phyloP scores from a whole-genome alignment of 1,140 invertebrate genomes.

The Saccostrea echinata region DNA sequence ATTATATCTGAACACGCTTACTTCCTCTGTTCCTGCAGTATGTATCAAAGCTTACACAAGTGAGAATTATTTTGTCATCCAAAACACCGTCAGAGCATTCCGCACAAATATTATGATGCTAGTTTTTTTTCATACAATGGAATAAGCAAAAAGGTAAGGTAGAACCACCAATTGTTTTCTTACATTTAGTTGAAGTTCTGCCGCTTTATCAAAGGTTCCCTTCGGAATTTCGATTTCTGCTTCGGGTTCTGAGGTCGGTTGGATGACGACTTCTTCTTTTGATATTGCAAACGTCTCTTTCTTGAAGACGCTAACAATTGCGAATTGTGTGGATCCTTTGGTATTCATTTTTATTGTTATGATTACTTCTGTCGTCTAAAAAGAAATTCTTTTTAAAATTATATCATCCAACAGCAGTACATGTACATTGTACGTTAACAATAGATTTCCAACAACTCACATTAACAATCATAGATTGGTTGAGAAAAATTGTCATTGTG shows the following conservation, averaged over 20 bases:
- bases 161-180: background rate
- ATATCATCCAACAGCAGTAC: too few relatives aligned
- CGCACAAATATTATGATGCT: too few relatives aligned
- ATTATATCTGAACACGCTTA: too few relatives aligned
- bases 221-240: conserved; percentile 51
- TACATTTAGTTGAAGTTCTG: conserved; percentile 47
- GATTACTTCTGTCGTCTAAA: conserved; percentile 32
- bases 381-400: background rate
- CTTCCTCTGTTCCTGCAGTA: too few relatives aligned
- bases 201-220: conserved; percentile 42
- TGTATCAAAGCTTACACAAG: too few relatives aligned
- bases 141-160: background rate
- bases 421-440: too few relatives aligned
- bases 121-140: too few relatives aligned
- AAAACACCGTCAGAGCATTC: too few relatives aligned
- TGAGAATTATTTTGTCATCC: too few relatives aligned
- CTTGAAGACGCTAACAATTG: conserved; percentile 11
- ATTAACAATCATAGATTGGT: too few relatives aligned
- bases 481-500: too few relatives aligned
- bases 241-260: conserved; percentile 48
- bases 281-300: conserved; percentile 46
- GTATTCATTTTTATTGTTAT: conserved; percentile 39
- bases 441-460: too few relatives aligned
- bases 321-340: conserved; percentile 24
- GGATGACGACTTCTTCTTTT: conserved; percentile 45